Conservation (phyloP, 2,797 vertebrate genomes). For the Aythya fuligula region DNA sequence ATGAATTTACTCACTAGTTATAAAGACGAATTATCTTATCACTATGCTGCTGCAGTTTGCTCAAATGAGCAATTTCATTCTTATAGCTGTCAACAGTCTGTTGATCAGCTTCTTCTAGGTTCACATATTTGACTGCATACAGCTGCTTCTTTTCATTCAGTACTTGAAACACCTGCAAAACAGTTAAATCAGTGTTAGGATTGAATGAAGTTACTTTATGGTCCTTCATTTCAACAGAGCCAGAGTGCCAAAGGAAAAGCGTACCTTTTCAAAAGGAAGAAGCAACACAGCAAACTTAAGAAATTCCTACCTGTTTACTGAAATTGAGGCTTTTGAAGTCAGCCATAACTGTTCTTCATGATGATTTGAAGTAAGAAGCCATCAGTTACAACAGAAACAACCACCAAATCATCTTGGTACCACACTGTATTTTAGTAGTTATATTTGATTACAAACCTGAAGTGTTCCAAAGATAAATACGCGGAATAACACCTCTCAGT, state of each 20-base stretch:
- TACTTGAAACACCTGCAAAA: constrained; percentile 93
- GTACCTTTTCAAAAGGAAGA: not conserved
- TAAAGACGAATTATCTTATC: constrained; percentile 97
- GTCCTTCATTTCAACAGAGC: not conserved
- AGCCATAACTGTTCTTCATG: not conserved
- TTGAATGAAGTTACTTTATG: not conserved
- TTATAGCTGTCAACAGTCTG: constrained; percentile 94
- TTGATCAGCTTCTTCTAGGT: constrained; percentile 91
- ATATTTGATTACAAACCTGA: not conserved
- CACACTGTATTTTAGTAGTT: not conserved
- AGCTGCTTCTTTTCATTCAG: constrained; percentile 92
- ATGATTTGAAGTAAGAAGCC: not conserved
- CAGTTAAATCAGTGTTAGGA: not conserved
- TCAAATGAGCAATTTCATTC: constrained; percentile 96
- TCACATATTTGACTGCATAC: constrained; percentile 93
- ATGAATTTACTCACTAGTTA: constrained; percentile 87
- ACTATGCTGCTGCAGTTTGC: constrained; percentile 92
- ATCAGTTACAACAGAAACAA: not conserved
- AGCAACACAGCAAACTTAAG: not conserved
- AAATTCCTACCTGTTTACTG: not conserved
- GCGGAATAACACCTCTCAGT: not conserved
- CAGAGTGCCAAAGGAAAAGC: not conserved
- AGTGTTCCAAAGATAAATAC: not conserved
- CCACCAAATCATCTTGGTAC: not conserved
- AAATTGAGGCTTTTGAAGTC: not conserved